A percentile compares a stretch with the other conserved stretches of the same genome.
These are phyloP conservation scores for Gymnarchus niloticus DNA, from an alignment of 2,113 vertebrate genomes.

Conservation along the genomic window DNA sequence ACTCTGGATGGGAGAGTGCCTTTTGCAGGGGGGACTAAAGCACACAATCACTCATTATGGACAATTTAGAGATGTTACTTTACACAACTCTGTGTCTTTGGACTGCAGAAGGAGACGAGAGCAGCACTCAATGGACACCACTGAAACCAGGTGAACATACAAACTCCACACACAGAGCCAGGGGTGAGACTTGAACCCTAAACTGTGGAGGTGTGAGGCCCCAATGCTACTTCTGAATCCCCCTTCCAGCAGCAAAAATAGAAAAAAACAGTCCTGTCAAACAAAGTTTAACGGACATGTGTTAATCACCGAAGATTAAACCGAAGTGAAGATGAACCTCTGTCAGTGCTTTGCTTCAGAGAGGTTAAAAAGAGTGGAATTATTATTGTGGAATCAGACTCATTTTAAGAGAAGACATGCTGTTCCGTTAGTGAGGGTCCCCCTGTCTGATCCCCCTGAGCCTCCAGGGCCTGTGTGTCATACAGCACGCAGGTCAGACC, in stretches of 20 bases:
- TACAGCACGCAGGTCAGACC: not conserved
- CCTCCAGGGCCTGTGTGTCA: not conserved
- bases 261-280: no score
- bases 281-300: no score
- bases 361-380: not conserved
- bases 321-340: no score
- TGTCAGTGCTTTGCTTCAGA: not conserved
- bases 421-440: conserved; percentile 21
- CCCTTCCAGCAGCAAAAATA: no score
- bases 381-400: not conserved
- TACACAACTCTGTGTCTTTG: not conserved
- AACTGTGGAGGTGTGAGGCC: not conserved
- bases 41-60: not conserved
- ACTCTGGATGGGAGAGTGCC: not conserved
- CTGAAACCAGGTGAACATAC: not conserved
- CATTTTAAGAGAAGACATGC: not conserved
- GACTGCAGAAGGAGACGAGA: no score
- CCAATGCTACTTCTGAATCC: not conserved
- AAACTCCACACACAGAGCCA: not conserved
- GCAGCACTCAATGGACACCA: no score
- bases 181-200: not conserved
- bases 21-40: not conserved
- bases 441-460: not conserved
- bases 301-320: no score
- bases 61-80: not conserved